Percentiles rank a stretch among this genome's conserved stretches.
phyloP scores from a whole-genome alignment of 2,888 invertebrate species.

The Cosmorhoe ocellata region DNA sequence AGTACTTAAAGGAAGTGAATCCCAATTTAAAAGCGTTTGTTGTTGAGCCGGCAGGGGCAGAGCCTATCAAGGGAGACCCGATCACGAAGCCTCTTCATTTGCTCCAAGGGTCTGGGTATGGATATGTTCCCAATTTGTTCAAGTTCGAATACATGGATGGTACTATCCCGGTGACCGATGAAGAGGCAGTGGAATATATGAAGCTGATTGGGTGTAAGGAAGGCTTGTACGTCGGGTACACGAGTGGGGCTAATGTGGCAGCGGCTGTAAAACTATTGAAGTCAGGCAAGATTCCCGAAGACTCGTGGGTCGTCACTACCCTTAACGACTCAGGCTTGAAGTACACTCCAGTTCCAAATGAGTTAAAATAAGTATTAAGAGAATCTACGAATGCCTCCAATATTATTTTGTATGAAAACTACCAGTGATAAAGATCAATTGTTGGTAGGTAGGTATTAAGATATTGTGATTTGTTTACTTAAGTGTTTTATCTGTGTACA shows the following conservation, averaged over 20 bases:
- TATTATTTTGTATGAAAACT: too few relatives aligned
- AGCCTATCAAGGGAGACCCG: slow-evolving; percentile 65
- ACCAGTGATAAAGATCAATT: too few relatives aligned
- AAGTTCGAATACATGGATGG: slow-evolving; percentile 67
- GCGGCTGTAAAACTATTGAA: slow-evolving; percentile 68
- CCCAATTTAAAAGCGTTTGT: slow-evolving; percentile 61
- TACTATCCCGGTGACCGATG: slow-evolving; percentile 65
- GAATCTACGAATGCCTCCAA: too few relatives aligned
- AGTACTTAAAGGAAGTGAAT: slow-evolving; percentile 68
- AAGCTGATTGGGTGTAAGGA: slow-evolving; percentile 66
- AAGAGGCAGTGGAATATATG: slow-evolving; percentile 63
- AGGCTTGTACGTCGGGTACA: slow-evolving; percentile 72
- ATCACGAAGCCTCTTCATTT: slow-evolving; percentile 72
- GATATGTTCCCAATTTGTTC: slow-evolving; percentile 66
- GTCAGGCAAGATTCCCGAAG: slow-evolving; percentile 61
- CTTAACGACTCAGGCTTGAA: slow-evolving; percentile 71
- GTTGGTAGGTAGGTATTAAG: too few relatives aligned
- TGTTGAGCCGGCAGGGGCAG: slow-evolving; percentile 69
- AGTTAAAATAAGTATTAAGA: slow-evolving; percentile 31
- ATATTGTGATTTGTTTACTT: too few relatives aligned
- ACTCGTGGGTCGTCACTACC: slow-evolving; percentile 70
- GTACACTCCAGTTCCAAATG: slow-evolving; percentile 64
- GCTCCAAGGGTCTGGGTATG: slow-evolving; percentile 74
- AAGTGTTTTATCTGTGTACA: too few relatives aligned
- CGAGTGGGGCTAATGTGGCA: slow-evolving; percentile 73